Evolutionary conservation across 2,113 vertebrate genomes (phyloP).

Genomic region (Lonchura striata): DNA sequence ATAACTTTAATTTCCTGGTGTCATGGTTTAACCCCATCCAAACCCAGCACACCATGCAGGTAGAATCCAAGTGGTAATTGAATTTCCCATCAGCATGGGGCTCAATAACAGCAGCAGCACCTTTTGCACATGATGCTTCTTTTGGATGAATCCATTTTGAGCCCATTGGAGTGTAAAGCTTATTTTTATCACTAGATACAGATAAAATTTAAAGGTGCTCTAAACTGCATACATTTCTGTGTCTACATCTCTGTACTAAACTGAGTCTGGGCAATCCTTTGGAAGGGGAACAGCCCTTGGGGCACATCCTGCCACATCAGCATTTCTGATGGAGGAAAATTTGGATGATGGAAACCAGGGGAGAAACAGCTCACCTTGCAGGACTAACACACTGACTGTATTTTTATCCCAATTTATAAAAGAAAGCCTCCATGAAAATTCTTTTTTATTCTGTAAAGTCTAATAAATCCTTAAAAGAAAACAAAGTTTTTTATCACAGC

Average conservation of each 20-base stretch:
- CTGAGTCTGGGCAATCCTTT: neutral
- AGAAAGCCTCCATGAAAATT: neutral
- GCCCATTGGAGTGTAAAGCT: neutral
- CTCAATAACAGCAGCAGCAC: neutral
- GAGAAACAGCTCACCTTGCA: neutral
- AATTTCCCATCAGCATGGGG: neutral
- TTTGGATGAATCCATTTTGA: neutral
- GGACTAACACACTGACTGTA: neutral
- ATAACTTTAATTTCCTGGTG: neutral
- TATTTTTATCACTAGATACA: neutral
- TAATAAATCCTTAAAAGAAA: neutral
- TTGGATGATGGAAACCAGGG: neutral
- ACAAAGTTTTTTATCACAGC: neutral
- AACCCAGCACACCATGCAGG: rapidly evolving
- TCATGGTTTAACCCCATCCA: neutral
- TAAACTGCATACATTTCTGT: neutral
- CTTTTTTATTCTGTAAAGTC: neutral
- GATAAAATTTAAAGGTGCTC: neutral
- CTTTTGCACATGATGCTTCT: neutral
- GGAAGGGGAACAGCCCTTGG: neutral
- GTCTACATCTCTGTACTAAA: neutral
- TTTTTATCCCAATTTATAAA: neutral
- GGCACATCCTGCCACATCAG: neutral
- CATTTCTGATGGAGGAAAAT: neutral
- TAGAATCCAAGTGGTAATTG: neutral